Conservation (phyloP, 2,113 vertebrate species). For the Paratilapia polleni region DNA sequence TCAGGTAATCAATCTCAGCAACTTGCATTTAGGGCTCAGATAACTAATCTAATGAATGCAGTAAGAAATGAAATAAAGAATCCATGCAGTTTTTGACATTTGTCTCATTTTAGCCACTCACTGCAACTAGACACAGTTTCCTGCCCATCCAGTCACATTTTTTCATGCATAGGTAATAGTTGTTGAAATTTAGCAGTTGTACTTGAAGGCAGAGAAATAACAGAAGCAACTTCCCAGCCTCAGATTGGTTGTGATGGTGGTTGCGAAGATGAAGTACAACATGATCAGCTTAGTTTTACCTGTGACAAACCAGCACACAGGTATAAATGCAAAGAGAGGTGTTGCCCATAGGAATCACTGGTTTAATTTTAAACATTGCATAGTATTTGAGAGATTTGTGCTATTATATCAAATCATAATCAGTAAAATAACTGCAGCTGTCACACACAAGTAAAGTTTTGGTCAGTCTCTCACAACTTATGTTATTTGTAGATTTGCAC, state of each 20-base stretch:
- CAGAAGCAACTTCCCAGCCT: neutral
- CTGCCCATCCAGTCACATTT: neutral
- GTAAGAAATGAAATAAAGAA: conserved; percentile 24
- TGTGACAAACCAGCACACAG: neutral
- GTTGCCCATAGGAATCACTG: neutral
- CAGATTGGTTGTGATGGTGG: neutral
- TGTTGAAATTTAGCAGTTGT: neutral
- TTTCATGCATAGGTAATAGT: neutral
- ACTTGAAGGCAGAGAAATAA: neutral
- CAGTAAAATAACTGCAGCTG: neutral
- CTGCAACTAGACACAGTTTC: neutral
- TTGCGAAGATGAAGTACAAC: neutral
- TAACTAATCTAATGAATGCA: conserved; percentile 26
- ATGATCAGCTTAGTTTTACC: neutral
- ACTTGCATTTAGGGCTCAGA: neutral
- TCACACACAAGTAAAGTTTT: neutral
- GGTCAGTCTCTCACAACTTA: neutral
- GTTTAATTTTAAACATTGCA: too few relatives aligned
- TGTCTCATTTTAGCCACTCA: neutral
- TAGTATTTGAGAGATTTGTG: neutral
- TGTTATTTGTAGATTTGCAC: neutral
- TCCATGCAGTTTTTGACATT: conserved; percentile 9
- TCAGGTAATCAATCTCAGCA: neutral
- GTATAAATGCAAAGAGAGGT: neutral
- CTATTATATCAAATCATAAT: neutral